Evolutionary conservation across 2,888 invertebrate species (phyloP).

Genomic region (Pollenia griseotomentosa): DNA sequence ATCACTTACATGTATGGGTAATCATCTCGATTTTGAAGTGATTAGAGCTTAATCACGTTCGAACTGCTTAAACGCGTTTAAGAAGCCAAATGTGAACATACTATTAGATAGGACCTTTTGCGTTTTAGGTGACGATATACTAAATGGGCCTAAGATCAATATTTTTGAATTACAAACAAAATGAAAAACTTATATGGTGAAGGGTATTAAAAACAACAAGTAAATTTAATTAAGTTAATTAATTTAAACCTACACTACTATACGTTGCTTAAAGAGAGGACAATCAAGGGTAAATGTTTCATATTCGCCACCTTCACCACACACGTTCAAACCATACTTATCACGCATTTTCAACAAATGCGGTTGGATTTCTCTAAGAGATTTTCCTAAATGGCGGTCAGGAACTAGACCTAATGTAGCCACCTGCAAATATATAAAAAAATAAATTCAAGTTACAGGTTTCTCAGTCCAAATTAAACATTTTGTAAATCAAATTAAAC

Average conservation of each 20-base stretch:
- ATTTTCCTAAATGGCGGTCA: conserved; percentile 93
- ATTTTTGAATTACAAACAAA: no score
- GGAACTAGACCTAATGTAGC: conserved; percentile 97
- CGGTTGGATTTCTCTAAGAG: conserved; percentile 92
- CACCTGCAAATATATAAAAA: conserved; percentile 82
- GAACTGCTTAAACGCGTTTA: no score
- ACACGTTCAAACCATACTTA: conserved; percentile 97
- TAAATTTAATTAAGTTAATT: neutral
- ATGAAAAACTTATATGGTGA: neutral
- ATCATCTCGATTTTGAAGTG: no score
- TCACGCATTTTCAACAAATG: conserved; percentile 95
- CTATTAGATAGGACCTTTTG: no score
- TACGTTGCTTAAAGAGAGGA: conserved; percentile 95
- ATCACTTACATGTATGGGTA: no score
- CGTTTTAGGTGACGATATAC: no score
- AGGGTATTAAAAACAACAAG: neutral
- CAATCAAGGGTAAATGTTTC: conserved; percentile 99
- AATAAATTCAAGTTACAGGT: neutral
- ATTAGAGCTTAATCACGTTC: no score
- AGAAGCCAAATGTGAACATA: no score
- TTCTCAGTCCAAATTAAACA: neutral
- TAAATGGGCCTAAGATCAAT: no score
- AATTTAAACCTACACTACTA: conserved; percentile 91
- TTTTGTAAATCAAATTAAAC: no score
- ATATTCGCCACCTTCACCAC: conserved; percentile 99